Conservation (phyloP, 2,888 invertebrate species). For the Brachyptera risi region DNA sequence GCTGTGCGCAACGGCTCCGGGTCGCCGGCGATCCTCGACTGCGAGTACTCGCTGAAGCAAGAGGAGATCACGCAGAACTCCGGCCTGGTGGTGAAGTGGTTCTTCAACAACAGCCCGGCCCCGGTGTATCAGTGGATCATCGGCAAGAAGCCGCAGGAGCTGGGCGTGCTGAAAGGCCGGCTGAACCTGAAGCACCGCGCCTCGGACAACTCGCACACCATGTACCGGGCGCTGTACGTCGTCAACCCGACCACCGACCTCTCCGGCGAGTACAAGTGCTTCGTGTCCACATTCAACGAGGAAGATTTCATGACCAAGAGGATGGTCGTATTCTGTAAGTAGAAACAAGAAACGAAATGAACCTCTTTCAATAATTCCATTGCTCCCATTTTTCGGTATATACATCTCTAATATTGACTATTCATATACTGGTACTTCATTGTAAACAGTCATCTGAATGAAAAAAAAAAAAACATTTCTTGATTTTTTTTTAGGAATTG, state of each 20-base stretch:
- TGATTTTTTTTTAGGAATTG: too few species aligned
- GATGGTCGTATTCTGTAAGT: slow-evolving; percentile 65
- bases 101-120: slow-evolving; percentile 58
- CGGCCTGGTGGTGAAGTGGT: slow-evolving; percentile 74
- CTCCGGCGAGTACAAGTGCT: slow-evolving; percentile 69
- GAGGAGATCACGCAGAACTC: slow-evolving; percentile 50
- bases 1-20: slow-evolving; percentile 56
- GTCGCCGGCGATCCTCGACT: slow-evolving; percentile 62
- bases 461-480: too few species aligned
- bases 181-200: slow-evolving; percentile 62
- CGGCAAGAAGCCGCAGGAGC: slow-evolving; percentile 61
- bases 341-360: not conserved
- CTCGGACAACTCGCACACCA: slow-evolving; percentile 62
- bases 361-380: not conserved
- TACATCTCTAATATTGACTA: too few species aligned
- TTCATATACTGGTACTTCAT: too few species aligned
- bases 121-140: slow-evolving; percentile 81
- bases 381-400: not conserved
- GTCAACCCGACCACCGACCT: slow-evolving; percentile 63
- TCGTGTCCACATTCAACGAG: slow-evolving; percentile 63
- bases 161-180: slow-evolving; percentile 53
- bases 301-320: slow-evolving; percentile 61
- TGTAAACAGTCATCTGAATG: too few species aligned
- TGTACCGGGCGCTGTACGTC: slow-evolving; percentile 66
- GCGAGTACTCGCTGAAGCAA: slow-evolving; percentile 61